These are phyloP conservation scores for Salarias fasciatus DNA, from an alignment of 2,797 vertebrate genomes.

Conservation along the genomic window DNA sequence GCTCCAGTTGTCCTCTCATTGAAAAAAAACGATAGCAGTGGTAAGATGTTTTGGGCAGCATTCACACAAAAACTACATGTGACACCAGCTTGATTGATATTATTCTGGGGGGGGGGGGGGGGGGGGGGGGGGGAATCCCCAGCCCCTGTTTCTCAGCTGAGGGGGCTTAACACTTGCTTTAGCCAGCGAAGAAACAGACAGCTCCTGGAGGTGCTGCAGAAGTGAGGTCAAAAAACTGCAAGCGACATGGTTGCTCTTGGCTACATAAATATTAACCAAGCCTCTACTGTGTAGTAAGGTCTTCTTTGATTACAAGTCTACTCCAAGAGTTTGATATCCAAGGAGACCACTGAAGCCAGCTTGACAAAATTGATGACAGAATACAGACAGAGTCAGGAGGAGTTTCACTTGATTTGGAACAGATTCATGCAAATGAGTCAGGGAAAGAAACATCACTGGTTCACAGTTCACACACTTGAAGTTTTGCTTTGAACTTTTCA, in stretches of 20 bases:
- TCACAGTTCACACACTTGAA: conserved; percentile 35
- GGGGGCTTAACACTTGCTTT: conserved; percentile 34
- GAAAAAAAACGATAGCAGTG: neutral
- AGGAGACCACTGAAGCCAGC: conserved; percentile 67
- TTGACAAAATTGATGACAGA: conserved; percentile 69
- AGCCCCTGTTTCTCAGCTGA: conserved; percentile 27
- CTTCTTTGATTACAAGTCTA: conserved; percentile 74
- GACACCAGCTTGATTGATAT: too few species aligned
- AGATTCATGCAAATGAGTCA: conserved; percentile 61
- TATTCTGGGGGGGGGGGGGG: too few species aligned
- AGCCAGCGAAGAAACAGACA: conserved; percentile 36
- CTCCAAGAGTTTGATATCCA: conserved; percentile 69
- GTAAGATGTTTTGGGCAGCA: too few species aligned
- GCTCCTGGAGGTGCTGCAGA: conserved; percentile 53
- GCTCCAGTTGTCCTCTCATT: neutral
- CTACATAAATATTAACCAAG: conserved; percentile 82
- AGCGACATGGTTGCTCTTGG: conserved; percentile 70
- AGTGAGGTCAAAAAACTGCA: conserved; percentile 64
- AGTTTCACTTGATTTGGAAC: conserved; percentile 51
- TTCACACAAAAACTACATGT: too few species aligned
- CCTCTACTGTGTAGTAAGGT: conserved; percentile 65
- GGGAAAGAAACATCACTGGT: conserved; percentile 37
- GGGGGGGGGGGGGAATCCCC: too few species aligned
- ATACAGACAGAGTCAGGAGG: conserved; percentile 45
- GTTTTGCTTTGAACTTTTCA: conserved; percentile 55